phyloP scores from a whole-genome alignment of 2,888 invertebrate genomes.

The Pteria penguin region DNA sequence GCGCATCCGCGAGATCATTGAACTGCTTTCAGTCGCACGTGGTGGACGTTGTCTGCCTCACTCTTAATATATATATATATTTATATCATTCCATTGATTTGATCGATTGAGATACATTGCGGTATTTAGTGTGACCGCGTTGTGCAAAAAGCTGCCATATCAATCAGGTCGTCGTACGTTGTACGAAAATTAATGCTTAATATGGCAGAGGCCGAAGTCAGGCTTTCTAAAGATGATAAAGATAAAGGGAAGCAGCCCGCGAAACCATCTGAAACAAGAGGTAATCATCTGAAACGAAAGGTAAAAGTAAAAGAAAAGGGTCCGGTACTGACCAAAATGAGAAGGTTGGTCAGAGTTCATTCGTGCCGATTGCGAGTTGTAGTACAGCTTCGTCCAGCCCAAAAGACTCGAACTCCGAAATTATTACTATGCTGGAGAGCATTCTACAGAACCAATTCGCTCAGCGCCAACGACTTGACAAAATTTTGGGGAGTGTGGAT shows the following conservation, averaged over 20 bases:
- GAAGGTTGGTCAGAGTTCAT: too few species aligned
- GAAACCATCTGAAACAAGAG: background rate
- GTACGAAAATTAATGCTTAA: too few species aligned
- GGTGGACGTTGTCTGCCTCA: background rate
- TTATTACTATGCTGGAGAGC: background rate
- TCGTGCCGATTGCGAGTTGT: too few species aligned
- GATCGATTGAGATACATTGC: too few species aligned
- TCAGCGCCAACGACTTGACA: background rate
- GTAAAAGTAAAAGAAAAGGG: too few species aligned
- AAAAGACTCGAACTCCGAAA: background rate
- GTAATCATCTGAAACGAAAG: too few species aligned
- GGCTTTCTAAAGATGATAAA: background rate
- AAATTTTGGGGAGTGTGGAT: too few species aligned
- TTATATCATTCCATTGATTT: too few species aligned
- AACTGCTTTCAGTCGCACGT: background rate
- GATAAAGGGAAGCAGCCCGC: background rate
- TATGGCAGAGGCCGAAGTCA: background rate
- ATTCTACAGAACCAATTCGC: background rate
- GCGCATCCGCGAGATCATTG: constrained; percentile 10
- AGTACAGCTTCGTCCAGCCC: background rate
- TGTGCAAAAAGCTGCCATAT: too few species aligned
- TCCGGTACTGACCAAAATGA: too few species aligned
- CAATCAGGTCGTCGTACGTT: too few species aligned
- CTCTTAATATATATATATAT: background rate
- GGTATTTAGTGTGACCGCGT: too few species aligned